A percentile compares a stretch with the other conserved stretches of the same genome.
Evolutionary conservation across 2,888 invertebrate genomes (phyloP).

Genomic region (Acleris literana): DNA sequence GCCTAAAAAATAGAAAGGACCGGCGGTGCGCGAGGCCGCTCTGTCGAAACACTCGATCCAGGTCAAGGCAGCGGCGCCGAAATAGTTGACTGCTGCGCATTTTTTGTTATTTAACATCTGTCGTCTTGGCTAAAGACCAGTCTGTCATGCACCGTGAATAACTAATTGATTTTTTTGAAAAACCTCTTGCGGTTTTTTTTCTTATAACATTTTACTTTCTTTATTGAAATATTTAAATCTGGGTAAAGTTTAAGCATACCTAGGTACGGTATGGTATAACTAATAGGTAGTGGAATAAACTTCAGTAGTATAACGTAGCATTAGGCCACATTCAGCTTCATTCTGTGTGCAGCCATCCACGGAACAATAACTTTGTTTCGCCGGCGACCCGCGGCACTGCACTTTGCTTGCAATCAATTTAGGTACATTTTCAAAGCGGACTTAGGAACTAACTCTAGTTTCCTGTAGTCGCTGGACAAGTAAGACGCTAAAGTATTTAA

Average conservation of each 20-base stretch:
- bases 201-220: background rate
- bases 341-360: constrained; percentile 61
- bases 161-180: background rate
- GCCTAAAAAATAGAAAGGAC: constrained; percentile 84
- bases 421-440: no score
- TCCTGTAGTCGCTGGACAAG: no score
- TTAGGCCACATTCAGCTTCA: constrained; percentile 64
- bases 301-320: constrained; percentile 31
- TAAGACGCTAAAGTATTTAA: no score
- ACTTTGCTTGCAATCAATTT: constrained; percentile 29
- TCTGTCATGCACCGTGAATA: constrained; percentile 3
- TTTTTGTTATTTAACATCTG: constrained; percentile 83
- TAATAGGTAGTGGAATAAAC: constrained; percentile 19
- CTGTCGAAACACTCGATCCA: constrained; percentile 81
- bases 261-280: constrained; percentile 1
- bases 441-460: no score
- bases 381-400: constrained; percentile 36
- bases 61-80: constrained; percentile 82
- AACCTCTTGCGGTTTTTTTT: background rate
- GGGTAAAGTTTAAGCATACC: background rate
- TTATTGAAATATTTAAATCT: background rate
- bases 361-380: constrained; percentile 59
- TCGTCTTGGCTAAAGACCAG: constrained; percentile 51
- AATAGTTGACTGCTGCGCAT: constrained; percentile 81
- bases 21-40: constrained; percentile 80